Base-by-base conservation (phyloP, 2,888 invertebrate genomes). In the Amiota communis region DNA sequence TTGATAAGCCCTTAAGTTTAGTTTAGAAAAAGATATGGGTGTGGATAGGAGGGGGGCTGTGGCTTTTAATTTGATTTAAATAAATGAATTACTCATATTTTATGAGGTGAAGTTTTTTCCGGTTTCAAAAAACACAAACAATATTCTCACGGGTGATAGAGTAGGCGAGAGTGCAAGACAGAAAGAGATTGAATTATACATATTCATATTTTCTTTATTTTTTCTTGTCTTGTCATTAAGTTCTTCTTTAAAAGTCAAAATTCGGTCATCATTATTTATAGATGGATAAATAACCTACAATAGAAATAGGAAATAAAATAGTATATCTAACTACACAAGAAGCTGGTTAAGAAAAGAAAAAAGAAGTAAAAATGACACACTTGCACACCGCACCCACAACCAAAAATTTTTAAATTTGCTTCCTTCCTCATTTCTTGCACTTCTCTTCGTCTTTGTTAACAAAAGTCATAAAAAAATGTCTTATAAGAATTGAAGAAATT, bases 211-310 rank as follows among this genome's bases (percentile, higher is more conserved):
- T n/a, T n/a, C n/a, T n/a, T n/a, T n/a, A n/a, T n/a, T n/a, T 10
- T 57, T 2, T 57, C 4, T 57, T 57, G 17, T 23, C 23, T 23
- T 23, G 0, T 57, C 10, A 17, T 8, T 57, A 17, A 1, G 57
- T 20, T 17, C 17, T 57, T n/a, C 17, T 53, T 15, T 1, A 53
- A 53, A n/a, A 57, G 17, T 12, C 1, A 57, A 20, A 57, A 36
- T 36, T 2, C 36, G 8, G 6, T 36, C 36, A 36, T 36, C 2
- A 6, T 36, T 11, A 23, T 56, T 17, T 68, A n/a, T 2, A 76
- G 79, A 74, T 77, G 79, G 81, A 81, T 80, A 79, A 75, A 69
- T 23, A 23, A 23, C 23, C 23, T 23, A 70, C 8, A 57, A 10
- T 57, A 57, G 17, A 17, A n/a, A n/a, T n/a, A 57, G n/a, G 57